phyloP scores from a whole-genome alignment of 2,888 invertebrate species.

The Orgyia antiqua region DNA sequence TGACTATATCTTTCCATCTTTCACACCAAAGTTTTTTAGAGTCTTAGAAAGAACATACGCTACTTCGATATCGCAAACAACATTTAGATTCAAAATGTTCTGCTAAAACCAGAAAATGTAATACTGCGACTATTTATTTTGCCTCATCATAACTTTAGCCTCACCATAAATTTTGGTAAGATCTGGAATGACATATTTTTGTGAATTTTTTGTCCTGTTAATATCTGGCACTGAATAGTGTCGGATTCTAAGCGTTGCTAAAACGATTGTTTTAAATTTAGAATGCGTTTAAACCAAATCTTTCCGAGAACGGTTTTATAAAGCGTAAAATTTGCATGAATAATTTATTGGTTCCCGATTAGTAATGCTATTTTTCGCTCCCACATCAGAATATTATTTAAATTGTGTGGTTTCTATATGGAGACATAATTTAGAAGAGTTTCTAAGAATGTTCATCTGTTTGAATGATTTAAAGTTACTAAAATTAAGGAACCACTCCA shows the following conservation, averaged over 20 bases:
- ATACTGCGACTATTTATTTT: no score
- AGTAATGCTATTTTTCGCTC: slow-evolving; percentile 50
- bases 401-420: slow-evolving; percentile 48
- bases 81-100: no score
- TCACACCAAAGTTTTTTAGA: no score
- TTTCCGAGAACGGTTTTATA: slow-evolving; percentile 48
- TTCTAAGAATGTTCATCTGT: slow-evolving; percentile 51
- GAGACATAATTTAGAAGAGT: slow-evolving; percentile 54
- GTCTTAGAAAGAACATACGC: no score
- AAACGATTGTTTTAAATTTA: slow-evolving; percentile 39
- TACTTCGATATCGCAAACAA: no score
- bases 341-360: slow-evolving; percentile 54
- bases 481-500: slow-evolving; percentile 45
- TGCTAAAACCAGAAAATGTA: no score
- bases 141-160: no score
- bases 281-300: slow-evolving; percentile 31
- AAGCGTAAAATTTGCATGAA: slow-evolving; percentile 59
- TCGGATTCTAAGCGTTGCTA: slow-evolving; percentile 51
- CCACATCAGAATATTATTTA: slow-evolving; percentile 64
- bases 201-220: slow-evolving; percentile 70
- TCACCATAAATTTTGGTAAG: slow-evolving; percentile 49
- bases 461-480: slow-evolving; percentile 58
- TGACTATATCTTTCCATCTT: no score
- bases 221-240: slow-evolving; percentile 28
- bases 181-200: slow-evolving; percentile 23